phyloP scores from a whole-genome alignment of 2,113 vertebrate genomes.

The Melanerpes aurifrons region DNA sequence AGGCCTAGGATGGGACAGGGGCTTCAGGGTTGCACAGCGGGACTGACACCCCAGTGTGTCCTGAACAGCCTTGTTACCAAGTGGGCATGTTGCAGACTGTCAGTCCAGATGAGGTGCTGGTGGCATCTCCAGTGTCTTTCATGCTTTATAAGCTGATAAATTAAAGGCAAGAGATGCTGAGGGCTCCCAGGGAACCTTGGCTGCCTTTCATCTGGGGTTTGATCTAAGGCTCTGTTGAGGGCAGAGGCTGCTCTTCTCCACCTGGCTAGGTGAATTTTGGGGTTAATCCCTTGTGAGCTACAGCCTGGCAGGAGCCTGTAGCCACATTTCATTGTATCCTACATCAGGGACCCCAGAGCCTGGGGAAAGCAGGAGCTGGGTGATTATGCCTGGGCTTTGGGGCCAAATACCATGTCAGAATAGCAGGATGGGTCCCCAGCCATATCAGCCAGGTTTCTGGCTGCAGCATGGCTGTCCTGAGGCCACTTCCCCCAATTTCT shows the following conservation, averaged over 20 bases:
- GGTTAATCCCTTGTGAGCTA: not conserved
- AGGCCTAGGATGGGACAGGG: not conserved
- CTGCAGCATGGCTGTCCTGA: not conserved
- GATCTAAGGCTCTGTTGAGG: not conserved
- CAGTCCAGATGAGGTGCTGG: not conserved
- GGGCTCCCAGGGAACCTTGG: not conserved
- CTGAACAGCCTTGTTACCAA: not conserved
- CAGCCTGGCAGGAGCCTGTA: not conserved
- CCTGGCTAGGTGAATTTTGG: fast-evolving
- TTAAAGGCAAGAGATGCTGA: not conserved
- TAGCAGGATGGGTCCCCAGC: not conserved
- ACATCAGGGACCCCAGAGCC: not conserved
- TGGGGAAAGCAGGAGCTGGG: not conserved
- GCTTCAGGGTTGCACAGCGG: not conserved
- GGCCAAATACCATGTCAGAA: not conserved
- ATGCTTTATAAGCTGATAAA: not conserved
- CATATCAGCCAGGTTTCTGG: not conserved
- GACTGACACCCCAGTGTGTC: not conserved
- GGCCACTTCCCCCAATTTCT: fast-evolving
- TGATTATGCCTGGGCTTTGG: not conserved
- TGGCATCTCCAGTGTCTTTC: not conserved
- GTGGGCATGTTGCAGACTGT: not conserved
- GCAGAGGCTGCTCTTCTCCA: not conserved
- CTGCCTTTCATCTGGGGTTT: not conserved
- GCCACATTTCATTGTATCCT: fast-evolving